Evolutionary conservation across 2,888 invertebrate genomes (phyloP).

Genomic region (Protodeltote pygarga): DNA sequence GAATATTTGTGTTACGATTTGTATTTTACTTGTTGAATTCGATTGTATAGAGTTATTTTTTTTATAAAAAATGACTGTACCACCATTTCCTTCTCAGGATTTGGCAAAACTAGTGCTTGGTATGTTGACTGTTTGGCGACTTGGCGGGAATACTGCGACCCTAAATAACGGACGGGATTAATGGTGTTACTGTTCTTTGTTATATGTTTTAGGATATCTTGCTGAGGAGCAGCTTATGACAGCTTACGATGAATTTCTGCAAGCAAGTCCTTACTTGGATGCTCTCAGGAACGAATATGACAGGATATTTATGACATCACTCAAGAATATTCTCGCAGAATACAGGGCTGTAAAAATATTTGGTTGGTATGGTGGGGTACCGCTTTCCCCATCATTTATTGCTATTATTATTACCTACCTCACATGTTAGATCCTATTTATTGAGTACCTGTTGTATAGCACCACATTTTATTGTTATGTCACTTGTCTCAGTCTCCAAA

Average conservation of each 20-base stretch:
- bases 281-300: slow-evolving; percentile 80
- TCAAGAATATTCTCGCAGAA: slow-evolving; percentile 80
- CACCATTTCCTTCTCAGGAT: slow-evolving; percentile 79
- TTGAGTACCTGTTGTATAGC: not conserved
- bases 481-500: not conserved
- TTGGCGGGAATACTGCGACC: slow-evolving; percentile 76
- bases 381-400: not conserved
- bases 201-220: slow-evolving; percentile 72
- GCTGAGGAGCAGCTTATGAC: slow-evolving; percentile 83
- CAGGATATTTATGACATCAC: slow-evolving; percentile 82
- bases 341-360: slow-evolving; percentile 82
- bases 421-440: not conserved
- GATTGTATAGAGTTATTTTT: slow-evolving; percentile 18
- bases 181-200: slow-evolving; percentile 38
- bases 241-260: slow-evolving; percentile 82
- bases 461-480: slow-evolving; percentile 19
- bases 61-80: slow-evolving; percentile 65
- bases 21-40: slow-evolving; percentile 6
- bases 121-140: slow-evolving; percentile 74
- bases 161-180: slow-evolving; percentile 37
- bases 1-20: slow-evolving; percentile 5
- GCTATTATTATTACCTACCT: slow-evolving; percentile 1
- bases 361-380: slow-evolving; percentile 58
- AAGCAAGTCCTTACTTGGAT: slow-evolving; percentile 81
- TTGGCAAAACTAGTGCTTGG: slow-evolving; percentile 82